Evolutionary conservation across 2,888 invertebrate genomes (phyloP), one percentile per base, ranked within the genome.

Genomic region (Limenitis camilla): DNA sequence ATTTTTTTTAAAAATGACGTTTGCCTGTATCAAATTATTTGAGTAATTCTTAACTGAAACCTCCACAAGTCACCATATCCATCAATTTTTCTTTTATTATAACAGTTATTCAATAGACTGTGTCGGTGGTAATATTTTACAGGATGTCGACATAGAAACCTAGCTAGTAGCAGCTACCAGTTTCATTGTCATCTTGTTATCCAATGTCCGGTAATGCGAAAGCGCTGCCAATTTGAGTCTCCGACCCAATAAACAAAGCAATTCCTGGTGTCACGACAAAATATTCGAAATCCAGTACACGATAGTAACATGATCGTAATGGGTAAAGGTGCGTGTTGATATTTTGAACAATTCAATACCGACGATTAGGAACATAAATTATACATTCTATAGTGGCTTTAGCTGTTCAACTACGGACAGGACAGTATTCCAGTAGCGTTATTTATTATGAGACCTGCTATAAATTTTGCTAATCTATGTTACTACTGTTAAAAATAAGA

Each of bases 261-360:
- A 52, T 49, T 42, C 39, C 38, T 49, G 9, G 30, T 44, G 35
- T 53, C 51, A 51, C 45, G 53, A 44, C 40, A 49, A 33, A 49
- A 52, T 40, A 48, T 40, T 29, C 44, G 29, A 48, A 52, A 57
- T 49, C 48, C 43, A 49, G 38, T 45, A 45, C 44, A 40, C 11
- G 36, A 33, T 36, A 44, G 38, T 33, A 52, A 48, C 56, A 53
- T 39, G 49, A 51, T 49, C 44, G 10, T 28, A 47, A 29, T 47
- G 43, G 35, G 40, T 52, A 41, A 44, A 47, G 40, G 50, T 47
- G 49, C 42, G 49, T 60, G 61, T 60, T 61, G 61, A 61, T 61
- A 61, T 60, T 56, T 58, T 50, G 56, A 61, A 58, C 55, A 58
- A 61, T 61, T 60, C 56, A 56, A 54, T 61, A 51, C 46, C 41